Base-by-base conservation (phyloP, 1,140 invertebrate species). In the Drosophila tsacasi region DNA sequence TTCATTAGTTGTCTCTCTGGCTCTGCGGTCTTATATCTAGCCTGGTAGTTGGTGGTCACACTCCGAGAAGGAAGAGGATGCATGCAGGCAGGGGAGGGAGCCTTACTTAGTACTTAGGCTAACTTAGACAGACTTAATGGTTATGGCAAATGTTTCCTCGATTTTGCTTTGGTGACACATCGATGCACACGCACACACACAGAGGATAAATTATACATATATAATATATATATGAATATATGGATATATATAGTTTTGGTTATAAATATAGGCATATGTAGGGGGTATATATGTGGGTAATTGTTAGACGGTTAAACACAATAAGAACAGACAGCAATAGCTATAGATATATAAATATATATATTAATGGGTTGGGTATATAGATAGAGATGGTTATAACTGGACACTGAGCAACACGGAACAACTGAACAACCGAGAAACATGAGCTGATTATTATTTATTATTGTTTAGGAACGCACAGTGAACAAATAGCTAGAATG, bases 401-500 rank as follows among this genome's bases (percentile, higher is more conserved):
- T 76, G 82, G 47, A 86, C 64, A 86, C 47, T 44, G 62, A 83
- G 65, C 40, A 42, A 42, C n/a, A 42, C n/a, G n/a, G 40, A 49
- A 25, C 83, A 84, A 23, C 52, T 37, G 54, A 55, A 84, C 49
- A 80, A 64, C 27, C 63, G 55, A 35, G 63, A 77, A 68, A 60
- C 67, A 84, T 87, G 76, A 89, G 78, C 67, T 72, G 68, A 74
- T 74, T 71, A 78, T 60, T 57, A 73, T 76, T 46, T 57, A 55
- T 40, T 76, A 59, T 68, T 76, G 78, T 23, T 46, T 67, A 71
- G 78, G 67, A 74, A 87, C 65, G 87, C 65, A 83, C 68, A 83
- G 81, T 83, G 67, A 84, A 81, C 73, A 89, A 72, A 87, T 71
- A 79, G 76, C 59, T 77, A 86, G 27, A 83, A 84, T 79, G 62